Conservation (phyloP, 1,140 invertebrate genomes). For the Trialeurodes vaporariorum region DNA sequence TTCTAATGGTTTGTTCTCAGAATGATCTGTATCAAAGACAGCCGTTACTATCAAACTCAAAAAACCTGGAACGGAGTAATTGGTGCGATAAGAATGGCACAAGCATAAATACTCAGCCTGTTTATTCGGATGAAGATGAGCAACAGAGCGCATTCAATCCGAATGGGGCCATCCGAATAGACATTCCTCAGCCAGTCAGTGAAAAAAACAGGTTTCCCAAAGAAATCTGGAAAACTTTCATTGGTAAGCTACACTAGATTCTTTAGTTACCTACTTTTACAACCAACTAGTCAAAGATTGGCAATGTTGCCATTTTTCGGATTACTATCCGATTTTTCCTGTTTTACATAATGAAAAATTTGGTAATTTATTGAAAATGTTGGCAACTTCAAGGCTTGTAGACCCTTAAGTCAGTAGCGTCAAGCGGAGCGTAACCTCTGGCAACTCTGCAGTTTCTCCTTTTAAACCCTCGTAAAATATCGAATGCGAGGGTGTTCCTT, state of each 20-base stretch:
- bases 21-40: conserved; percentile 41
- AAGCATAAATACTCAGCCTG: conserved; percentile 34
- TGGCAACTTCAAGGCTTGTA: too few species aligned
- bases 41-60: conserved; percentile 31
- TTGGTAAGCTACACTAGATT: conserved; percentile 45
- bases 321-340: too few species aligned
- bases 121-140: conserved; percentile 34
- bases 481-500: too few species aligned
- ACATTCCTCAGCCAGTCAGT: conserved; percentile 41
- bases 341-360: too few species aligned
- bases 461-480: too few species aligned
- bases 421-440: too few species aligned
- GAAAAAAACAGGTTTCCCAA: conserved; percentile 53
- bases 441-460: too few species aligned
- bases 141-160: conserved; percentile 34
- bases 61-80: conserved; percentile 19
- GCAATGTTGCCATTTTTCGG: too few species aligned
- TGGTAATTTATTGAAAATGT: too few species aligned
- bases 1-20: conserved; percentile 3
- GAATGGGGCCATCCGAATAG: conserved; percentile 40
- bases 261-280: too few species aligned
- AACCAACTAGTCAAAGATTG: too few species aligned
- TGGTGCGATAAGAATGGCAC: conserved; percentile 32
- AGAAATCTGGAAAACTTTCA: conserved; percentile 56
- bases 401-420: too few species aligned